Percentiles rank a stretch among this genome's conserved stretches.
Evolutionary conservation across 2,113 vertebrate genomes (phyloP).

Genomic region (Craseonycteris thonglongyai): DNA sequence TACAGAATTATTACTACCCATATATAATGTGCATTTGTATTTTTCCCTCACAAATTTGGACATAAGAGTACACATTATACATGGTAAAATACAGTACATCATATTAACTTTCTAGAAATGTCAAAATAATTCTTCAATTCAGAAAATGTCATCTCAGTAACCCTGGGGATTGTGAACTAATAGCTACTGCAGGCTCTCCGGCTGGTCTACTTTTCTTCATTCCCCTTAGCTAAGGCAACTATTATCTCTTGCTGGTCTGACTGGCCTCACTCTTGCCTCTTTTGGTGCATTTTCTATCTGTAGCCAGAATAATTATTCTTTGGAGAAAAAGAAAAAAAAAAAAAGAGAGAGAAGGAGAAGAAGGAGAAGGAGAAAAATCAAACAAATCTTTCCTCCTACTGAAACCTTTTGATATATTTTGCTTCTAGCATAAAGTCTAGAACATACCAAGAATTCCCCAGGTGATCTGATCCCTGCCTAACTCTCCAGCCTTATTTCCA

Average conservation of each 20-base stretch:
- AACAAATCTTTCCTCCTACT: not conserved
- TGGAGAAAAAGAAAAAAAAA: not conserved
- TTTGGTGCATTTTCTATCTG: not conserved
- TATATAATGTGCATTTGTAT: no score
- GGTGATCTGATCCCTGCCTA: no score
- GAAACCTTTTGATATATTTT: not conserved
- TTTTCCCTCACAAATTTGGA: no score
- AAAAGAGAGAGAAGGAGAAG: no score
- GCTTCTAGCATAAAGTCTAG: not conserved
- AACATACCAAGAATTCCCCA: not conserved
- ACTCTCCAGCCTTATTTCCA: not conserved
- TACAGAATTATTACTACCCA: no score
- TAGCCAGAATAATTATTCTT: not conserved
- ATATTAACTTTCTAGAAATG: not conserved
- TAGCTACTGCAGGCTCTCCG: not conserved
- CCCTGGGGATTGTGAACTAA: not conserved
- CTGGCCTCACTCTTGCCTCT: not conserved
- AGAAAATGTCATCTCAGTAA: not conserved
- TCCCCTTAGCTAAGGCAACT: not conserved
- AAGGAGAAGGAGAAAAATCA: no score
- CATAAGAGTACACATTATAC: no score
- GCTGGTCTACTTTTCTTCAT: not conserved
- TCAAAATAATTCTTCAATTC: not conserved
- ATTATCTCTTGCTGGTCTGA: not conserved
- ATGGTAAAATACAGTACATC: no score